Evolutionary conservation across 2,888 invertebrate species (phyloP).

Genomic region (Rhagophthalmus giganteus): DNA sequence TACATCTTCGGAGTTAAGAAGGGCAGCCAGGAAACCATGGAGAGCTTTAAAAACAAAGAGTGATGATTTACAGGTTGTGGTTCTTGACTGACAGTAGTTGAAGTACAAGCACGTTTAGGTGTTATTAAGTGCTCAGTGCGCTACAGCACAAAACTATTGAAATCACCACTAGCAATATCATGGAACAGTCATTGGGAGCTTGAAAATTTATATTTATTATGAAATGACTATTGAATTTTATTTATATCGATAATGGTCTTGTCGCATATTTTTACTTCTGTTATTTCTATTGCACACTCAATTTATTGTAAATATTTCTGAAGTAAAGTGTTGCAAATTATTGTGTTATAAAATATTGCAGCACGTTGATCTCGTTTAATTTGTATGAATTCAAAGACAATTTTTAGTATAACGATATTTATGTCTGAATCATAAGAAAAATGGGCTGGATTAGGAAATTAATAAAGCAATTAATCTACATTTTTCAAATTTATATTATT

Average conservation of each 20-base stretch:
- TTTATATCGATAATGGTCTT: conserved; percentile 16
- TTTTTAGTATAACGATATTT: too few relatives aligned
- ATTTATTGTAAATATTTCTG: conserved; percentile 24
- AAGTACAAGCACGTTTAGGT: conserved; percentile 18
- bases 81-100: conserved; percentile 69
- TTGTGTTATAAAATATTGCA: conserved; percentile 15
- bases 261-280: conserved; percentile 11
- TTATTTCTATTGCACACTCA: conserved; percentile 13
- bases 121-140: conserved; percentile 46
- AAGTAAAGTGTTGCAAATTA: conserved; percentile 23
- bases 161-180: conserved; percentile 46
- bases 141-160: conserved; percentile 27
- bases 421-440: too few relatives aligned
- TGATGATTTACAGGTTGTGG: conserved; percentile 67
- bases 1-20: conserved; percentile 75
- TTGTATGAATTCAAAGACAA: too few relatives aligned
- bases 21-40: conserved; percentile 87
- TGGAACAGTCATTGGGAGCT: conserved; percentile 22
- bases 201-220: conserved; percentile 25
- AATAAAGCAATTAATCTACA: too few relatives aligned
- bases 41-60: conserved; percentile 60
- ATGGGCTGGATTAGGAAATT: conserved; percentile 11
- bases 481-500: too few relatives aligned
- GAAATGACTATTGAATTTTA: conserved; percentile 11
- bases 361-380: conserved; percentile 25